phyloP scores from a whole-genome alignment of 2,797 vertebrate genomes.

The Adrianichthys oophorus region DNA sequence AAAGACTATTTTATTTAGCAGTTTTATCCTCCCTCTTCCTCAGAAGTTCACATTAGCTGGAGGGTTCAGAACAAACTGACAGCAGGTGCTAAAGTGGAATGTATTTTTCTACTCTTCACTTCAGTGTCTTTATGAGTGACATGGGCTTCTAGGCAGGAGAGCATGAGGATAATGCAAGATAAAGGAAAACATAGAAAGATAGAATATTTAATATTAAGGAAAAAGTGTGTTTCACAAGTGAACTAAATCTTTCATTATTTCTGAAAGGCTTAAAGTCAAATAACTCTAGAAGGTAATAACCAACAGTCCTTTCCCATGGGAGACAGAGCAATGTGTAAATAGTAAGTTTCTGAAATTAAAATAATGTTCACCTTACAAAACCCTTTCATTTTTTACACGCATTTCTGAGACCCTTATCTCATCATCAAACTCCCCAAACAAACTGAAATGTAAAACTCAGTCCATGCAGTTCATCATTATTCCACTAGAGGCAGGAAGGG shows the following conservation, averaged over 20 bases:
- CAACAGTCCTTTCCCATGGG: no score
- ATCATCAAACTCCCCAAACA: no score
- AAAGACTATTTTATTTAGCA: constrained; percentile 32
- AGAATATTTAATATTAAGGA: constrained; percentile 2
- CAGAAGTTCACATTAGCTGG: constrained; percentile 14
- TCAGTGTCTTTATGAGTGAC: neutral
- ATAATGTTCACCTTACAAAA: no score
- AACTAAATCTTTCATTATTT: neutral
- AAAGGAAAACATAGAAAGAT: neutral
- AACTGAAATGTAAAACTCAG: no score
- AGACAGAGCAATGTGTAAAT: no score
- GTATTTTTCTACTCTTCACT: constrained; percentile 7
- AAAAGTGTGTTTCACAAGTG: neutral
- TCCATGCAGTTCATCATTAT: no score
- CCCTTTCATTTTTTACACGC: no score
- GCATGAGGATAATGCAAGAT: constrained; percentile 1
- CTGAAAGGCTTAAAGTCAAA: neutral
- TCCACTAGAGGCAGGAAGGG: no score
- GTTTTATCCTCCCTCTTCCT: constrained; percentile 14
- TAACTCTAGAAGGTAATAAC: no score
- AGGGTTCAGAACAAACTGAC: constrained; percentile 12
- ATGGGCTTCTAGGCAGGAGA: neutral
- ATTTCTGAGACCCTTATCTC: no score
- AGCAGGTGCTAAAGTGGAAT: constrained; percentile 19
- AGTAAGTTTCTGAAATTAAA: no score